phyloP scores from a whole-genome alignment of 2,888 invertebrate genomes.

The Leuctra nigra region DNA sequence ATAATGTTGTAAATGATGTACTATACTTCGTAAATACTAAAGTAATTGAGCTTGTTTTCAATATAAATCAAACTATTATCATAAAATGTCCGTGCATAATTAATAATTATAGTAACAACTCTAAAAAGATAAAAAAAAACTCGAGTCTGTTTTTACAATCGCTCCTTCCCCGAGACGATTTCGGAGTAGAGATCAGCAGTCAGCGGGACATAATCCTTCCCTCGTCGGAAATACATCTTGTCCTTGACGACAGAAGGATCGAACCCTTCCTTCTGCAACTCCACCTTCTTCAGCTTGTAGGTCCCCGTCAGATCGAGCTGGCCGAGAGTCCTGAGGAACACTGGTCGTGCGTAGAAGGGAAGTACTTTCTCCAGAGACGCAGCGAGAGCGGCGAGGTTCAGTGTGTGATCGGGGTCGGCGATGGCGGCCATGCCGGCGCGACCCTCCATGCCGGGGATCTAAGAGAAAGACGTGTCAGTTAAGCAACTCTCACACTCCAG shows the following conservation, averaged over 20 bases:
- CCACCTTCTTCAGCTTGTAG: slow-evolving; percentile 86
- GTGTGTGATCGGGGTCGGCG: slow-evolving; percentile 58
- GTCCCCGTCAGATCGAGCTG: slow-evolving; percentile 74
- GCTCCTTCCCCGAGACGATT: slow-evolving; percentile 18
- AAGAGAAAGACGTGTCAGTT: no score
- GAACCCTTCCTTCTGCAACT: slow-evolving; percentile 79
- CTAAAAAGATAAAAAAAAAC: no score
- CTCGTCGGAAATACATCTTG: slow-evolving; percentile 46
- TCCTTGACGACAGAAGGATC: slow-evolving; percentile 57
- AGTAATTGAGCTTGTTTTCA: no score
- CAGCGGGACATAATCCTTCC: slow-evolving; percentile 40
- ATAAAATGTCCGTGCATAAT: no score
- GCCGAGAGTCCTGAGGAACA: slow-evolving; percentile 75
- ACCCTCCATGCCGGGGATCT: slow-evolving; percentile 76
- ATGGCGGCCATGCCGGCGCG: slow-evolving; percentile 92
- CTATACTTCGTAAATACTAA: no score
- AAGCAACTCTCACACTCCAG: no score
- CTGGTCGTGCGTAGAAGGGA: slow-evolving; percentile 80
- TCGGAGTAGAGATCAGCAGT: slow-evolving; percentile 33
- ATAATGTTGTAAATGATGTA: no score
- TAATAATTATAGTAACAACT: no score
- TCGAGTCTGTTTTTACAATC: no score
- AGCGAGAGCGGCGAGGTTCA: slow-evolving; percentile 54
- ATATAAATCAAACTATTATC: no score
- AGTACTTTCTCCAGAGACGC: slow-evolving; percentile 61